Evolutionary conservation across 2,888 invertebrate genomes (phyloP), one percentile per base, ranked within the genome.

Genomic region (Ophion slaviceki): DNA sequence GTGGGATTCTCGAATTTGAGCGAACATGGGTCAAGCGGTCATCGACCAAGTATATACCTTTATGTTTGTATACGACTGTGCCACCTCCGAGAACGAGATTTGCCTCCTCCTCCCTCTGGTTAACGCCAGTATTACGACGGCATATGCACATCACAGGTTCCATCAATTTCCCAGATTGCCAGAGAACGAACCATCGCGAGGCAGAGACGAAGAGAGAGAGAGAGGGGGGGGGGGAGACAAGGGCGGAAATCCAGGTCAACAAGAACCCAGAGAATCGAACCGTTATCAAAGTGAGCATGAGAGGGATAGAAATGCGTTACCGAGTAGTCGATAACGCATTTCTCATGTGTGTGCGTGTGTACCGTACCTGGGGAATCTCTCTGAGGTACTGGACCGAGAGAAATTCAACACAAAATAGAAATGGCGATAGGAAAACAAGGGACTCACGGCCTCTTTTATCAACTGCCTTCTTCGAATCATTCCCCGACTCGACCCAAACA

Each of bases 141-240:
- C 75, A 75, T 53, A 76, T 36, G 40, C 24, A 80, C 64, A 72
- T 61, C 76, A 28, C 77, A 64, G 71, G 83, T 87, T 88, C 85
- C 82, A 86, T 86, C 87, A 86, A 86, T 86, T 83, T 68, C 47
- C 62, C 45, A 64, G 72, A 80, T 82, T 82, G 77, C 67, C 68
- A 67, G 67, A 40, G 71, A 79, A 57, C 20, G 10, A 59, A 79
- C 45, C 61, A 32, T 61, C 59, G 59, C 36, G 61, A 76, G 70
- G 20, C 20, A 67, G 72, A 20, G 36, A 28, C 59, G n/a, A n/a
- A n/a, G n/a, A 57, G 28, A 40, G 40, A 45, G 80, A 80, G 62
- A 45, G 45, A 67, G 81, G 53, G 47, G 17, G 20, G 64, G 45
- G 45, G 24, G 68, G 61, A 47, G 68, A 77, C 62, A 59, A 28